phyloP scores from a whole-genome alignment of 1,140 invertebrate genomes.

The Drosophila fuyamai region DNA sequence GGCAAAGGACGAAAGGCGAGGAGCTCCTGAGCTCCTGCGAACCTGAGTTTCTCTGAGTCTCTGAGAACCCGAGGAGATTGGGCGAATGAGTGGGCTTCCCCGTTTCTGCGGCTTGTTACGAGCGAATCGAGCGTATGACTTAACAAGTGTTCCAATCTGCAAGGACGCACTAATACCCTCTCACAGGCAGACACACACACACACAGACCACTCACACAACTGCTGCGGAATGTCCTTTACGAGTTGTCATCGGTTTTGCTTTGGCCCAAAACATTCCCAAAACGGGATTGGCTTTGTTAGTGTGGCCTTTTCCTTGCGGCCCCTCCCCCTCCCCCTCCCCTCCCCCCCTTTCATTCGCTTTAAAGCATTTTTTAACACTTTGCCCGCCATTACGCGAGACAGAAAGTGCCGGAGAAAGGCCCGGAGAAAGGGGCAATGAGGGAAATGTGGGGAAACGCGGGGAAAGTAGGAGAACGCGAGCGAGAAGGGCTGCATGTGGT shows the following conservation, averaged over 20 bases:
- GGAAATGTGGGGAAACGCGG: not conserved
- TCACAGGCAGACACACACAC: not conserved
- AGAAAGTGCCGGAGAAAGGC: not conserved
- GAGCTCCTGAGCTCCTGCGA: not conserved
- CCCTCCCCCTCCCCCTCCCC: no score
- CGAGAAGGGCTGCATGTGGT: conserved; percentile 36
- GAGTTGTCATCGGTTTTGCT: conserved; percentile 43
- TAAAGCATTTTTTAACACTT: conserved; percentile 60
- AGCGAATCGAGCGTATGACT: conserved; percentile 61
- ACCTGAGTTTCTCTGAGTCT: not conserved
- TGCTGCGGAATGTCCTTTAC: conserved; percentile 38
- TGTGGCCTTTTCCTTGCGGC: conserved; percentile 1
- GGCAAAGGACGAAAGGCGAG: not conserved
- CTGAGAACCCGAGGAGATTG: conserved; percentile 26
- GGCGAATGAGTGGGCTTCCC: conserved; percentile 20
- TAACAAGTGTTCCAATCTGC: conserved; percentile 51
- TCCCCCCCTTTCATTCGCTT: conserved; percentile 20
- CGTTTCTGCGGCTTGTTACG: conserved; percentile 41
- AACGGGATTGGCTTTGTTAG: conserved; percentile 53
- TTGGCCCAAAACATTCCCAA: conserved; percentile 35
- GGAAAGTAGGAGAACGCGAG: not conserved
- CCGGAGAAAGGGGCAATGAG: not conserved
- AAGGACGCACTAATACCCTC: conserved; percentile 24
- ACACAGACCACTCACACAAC: not conserved
- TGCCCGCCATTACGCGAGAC: conserved; percentile 19